Percentiles rank a stretch among this genome's conserved stretches.
Evolutionary conservation across 2,888 invertebrate genomes (phyloP).

Genomic region (Coelopa pilipes): DNA sequence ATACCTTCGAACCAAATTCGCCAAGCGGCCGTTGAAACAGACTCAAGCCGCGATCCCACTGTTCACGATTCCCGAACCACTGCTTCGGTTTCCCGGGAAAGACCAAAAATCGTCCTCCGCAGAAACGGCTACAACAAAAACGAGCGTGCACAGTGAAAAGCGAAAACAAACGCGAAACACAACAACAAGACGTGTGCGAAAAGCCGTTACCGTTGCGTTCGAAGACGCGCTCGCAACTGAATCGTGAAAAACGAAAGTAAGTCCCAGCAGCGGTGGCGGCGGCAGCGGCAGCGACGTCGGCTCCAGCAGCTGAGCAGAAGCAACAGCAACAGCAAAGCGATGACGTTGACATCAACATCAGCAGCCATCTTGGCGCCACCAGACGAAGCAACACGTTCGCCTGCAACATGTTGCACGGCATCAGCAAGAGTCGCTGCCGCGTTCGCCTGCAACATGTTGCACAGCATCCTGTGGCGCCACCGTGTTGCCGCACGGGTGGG

Average conservation of each 20-base stretch:
- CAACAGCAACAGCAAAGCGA: too few relatives aligned
- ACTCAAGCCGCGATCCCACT: too few relatives aligned
- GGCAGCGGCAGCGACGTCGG: slow-evolving; percentile 40
- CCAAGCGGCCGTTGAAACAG: too few relatives aligned
- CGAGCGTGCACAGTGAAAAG: not conserved
- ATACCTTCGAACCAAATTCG: slow-evolving; percentile 1
- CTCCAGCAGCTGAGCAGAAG: too few relatives aligned
- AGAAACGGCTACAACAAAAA: not conserved
- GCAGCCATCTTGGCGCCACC: slow-evolving; percentile 30
- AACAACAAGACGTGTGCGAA: not conserved
- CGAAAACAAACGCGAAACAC: too few relatives aligned
- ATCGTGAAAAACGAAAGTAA: slow-evolving; percentile 24
- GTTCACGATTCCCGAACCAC: too few relatives aligned
- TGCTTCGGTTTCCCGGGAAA: too few relatives aligned
- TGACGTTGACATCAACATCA: not conserved
- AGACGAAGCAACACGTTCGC: slow-evolving; percentile 33
- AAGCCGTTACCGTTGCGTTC: slow-evolving; percentile 38
- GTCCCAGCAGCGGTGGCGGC: slow-evolving; percentile 33
- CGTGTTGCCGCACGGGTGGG: slow-evolving; percentile 48
- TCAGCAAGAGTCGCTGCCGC: too few relatives aligned
- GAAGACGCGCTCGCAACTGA: slow-evolving; percentile 33
- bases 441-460: slow-evolving; percentile 26
- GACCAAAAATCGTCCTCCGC: not conserved
- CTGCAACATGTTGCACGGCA: slow-evolving; percentile 34
- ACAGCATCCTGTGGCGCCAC: slow-evolving; percentile 32